Evolutionary conservation across 2,888 invertebrate genomes (phyloP).

Genomic region (Oegoconia quadripuncta): DNA sequence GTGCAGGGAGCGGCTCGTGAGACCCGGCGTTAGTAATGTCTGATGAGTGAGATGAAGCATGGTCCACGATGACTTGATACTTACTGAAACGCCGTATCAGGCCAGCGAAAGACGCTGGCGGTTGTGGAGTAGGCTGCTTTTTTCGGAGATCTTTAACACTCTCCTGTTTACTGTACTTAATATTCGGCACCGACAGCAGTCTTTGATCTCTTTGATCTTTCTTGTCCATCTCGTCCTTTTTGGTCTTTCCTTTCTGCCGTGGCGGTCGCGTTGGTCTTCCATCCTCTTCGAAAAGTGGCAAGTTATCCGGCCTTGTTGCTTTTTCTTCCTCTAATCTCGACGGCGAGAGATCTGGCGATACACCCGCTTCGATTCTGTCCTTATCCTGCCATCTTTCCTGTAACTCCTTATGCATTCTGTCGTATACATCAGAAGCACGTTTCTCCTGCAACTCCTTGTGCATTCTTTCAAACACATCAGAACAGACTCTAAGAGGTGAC

Average conservation of each 20-base stretch:
- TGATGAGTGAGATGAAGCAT: slow-evolving; percentile 30
- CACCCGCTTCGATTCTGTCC: slow-evolving; percentile 46
- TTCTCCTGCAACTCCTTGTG: slow-evolving; percentile 59
- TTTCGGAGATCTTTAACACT: slow-evolving; percentile 77
- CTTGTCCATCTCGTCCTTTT: slow-evolving; percentile 32
- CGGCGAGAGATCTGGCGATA: slow-evolving; percentile 29
- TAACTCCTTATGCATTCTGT: slow-evolving; percentile 66
- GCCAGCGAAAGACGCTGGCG: slow-evolving; percentile 82
- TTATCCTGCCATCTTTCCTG: slow-evolving; percentile 61
- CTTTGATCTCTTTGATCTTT: slow-evolving; percentile 81
- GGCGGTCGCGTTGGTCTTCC: slow-evolving; percentile 62
- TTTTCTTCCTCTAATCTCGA: slow-evolving; percentile 35
- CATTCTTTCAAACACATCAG: slow-evolving; percentile 64
- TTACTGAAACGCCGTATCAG: slow-evolving; percentile 93
- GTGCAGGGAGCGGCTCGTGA: slow-evolving; percentile 40
- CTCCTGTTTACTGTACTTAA: slow-evolving; percentile 79
- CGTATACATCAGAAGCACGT: slow-evolving; percentile 52
- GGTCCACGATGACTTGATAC: slow-evolving; percentile 63
- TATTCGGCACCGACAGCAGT: slow-evolving; percentile 88
- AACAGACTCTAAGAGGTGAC: slow-evolving; percentile 57
- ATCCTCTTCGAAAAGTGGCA: slow-evolving; percentile 73
- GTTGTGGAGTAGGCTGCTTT: slow-evolving; percentile 63
- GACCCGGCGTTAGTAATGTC: slow-evolving; percentile 33
- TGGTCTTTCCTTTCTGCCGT: slow-evolving; percentile 68
- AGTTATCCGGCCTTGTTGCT: slow-evolving; percentile 79